Base-by-base conservation (phyloP, 2,797 vertebrate species). In the Micropoecilia bifurca region DNA sequence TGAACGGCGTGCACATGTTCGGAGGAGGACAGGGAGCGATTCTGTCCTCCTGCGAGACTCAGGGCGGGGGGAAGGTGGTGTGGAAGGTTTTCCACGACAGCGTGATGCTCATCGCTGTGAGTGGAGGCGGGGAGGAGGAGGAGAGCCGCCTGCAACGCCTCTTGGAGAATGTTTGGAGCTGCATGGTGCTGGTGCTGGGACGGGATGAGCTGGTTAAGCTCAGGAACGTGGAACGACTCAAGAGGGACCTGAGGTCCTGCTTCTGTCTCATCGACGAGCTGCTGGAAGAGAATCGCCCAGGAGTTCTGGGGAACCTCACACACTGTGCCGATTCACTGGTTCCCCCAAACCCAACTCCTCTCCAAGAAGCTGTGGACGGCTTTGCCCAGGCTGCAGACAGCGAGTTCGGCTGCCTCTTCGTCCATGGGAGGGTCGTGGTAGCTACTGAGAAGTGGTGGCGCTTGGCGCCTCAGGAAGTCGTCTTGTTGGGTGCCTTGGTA, bases 1-100 rank as follows among this genome's bases (percentile, higher is more conserved):
- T 98, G 57, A 98, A 98, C 20, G 97, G 97, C 1, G 98, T 98
- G 3, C 98, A 99, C 92, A 98, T 98, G 98, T 99, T 99, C n/a
- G 97, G 97, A 8, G 95, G 92, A 1, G 97, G 97, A 39, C 96
- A 98, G 80, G 96, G 95, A 13, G 97, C 93, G 0, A 81, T 91
- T 41, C 78, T 98, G 88, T 95, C 91, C 71, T 91, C 94, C 80
- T 96, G 96, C 36, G 94, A 95, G 87, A 97, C 97, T 0, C 94
- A 96, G 36, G 85, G 78, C 0, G 96, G 97, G 30, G 97, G 96
- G 3, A 95, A 87, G 1, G 96, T 98, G 87, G 94, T 96, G 76
- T 98, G 98, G 97, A 96, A 95, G 79, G 96, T 96, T 13, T 98
- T 98, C 88, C 96, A 96, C 57, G 96, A 98, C 85, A 98, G 97